Base-by-base conservation (phyloP, 2,113 vertebrate species). In the Spea bombifrons region DNA sequence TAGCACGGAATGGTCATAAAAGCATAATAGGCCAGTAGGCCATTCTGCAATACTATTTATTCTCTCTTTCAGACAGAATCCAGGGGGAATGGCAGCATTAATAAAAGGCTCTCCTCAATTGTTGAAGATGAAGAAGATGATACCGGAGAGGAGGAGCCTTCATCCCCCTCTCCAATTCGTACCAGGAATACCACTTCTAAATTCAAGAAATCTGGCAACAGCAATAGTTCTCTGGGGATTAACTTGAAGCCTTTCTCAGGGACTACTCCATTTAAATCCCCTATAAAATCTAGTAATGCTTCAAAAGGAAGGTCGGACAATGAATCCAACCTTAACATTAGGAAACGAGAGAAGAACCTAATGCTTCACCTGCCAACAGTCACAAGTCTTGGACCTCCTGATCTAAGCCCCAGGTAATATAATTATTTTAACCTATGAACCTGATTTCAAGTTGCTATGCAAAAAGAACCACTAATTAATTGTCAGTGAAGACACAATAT, bases 51-150 rank as follows among this genome's bases (percentile, higher is more conserved):
- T 30, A 30, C 30, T 30, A 30, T 30, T 30, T 30, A 50, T 65
- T 78, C 81, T 79, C 75, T 84, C 13, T 84, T 91, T 86, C 84
- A 94, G 93, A 84, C 88, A 75, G 93, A 91, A 57, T 83, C 89
- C 46, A 93, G 91, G 75, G 92, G 92, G 85, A 94, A 94, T 0
- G 92, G 92, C 64, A 92, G 87, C 80, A 90, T 94, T 86, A 94
- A 92, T 76, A 92, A 89, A 69, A 90, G 76, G 76, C 91, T 93
- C 44, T 86, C 90, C 71, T 93, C 90, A 43, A 91, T 94, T 73
- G 88, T 92, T 73, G 93, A 94, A 86, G 91, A 94, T 17, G 91
- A 93, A 1, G 91, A 92, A 4, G 89, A 92, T 0, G 90, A 90
- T 4, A 90, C 90, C 0, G 84, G 75, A 16, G 90, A 90, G 53